Evolutionary conservation across 2,888 invertebrate genomes (phyloP).

Genomic region (Eupithecia pulchellata): DNA sequence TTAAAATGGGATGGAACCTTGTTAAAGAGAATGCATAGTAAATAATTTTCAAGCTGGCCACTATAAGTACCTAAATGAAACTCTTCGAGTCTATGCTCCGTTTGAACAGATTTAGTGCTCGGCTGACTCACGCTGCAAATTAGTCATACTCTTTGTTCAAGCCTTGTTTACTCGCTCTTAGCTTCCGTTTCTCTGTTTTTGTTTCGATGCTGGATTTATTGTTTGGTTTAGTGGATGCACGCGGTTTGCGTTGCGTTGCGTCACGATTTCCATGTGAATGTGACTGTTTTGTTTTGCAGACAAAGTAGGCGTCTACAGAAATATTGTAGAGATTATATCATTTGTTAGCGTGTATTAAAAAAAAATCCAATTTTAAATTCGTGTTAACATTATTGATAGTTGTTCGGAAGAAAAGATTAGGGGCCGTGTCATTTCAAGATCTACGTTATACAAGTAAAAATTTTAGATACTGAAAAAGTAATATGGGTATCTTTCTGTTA

Average conservation of each 20-base stretch:
- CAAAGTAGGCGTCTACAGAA: neutral
- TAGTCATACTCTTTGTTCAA: conserved; percentile 69
- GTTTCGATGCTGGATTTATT: conserved; percentile 27
- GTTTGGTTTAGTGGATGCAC: conserved; percentile 5
- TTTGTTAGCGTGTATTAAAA: neutral
- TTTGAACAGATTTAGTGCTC: conserved; percentile 64
- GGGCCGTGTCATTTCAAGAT: neutral
- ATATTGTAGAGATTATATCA: neutral
- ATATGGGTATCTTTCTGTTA: neutral
- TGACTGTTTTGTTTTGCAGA: neutral
- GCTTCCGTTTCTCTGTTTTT: conserved; percentile 38
- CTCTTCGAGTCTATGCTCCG: conserved; percentile 43
- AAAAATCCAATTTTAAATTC: neutral
- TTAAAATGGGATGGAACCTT: too few species aligned
- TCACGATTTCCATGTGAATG: neutral
- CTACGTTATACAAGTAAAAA: neutral
- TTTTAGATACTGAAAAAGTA: neutral
- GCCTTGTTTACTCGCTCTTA: conserved; percentile 51
- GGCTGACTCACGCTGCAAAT: conserved; percentile 64
- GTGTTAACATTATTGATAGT: neutral
- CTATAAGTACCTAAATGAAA: conserved; percentile 2
- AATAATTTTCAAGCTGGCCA: too few species aligned
- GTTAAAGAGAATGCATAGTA: too few species aligned
- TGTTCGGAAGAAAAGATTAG: neutral
- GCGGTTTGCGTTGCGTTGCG: conserved; percentile 2